Base-by-base conservation (phyloP, 2,888 invertebrate genomes). In the Lapara coniferarum region DNA sequence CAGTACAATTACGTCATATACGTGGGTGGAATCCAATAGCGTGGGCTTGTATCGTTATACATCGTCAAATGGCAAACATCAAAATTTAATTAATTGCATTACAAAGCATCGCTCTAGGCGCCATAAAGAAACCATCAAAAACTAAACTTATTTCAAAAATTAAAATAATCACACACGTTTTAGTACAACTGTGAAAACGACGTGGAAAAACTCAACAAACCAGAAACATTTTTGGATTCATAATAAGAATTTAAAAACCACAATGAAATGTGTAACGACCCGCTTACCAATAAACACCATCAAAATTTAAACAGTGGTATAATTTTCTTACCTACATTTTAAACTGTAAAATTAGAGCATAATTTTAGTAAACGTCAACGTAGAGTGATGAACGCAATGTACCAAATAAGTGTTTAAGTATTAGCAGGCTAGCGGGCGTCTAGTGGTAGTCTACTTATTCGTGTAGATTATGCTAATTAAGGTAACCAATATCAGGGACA, bases 21-120 rank as follows among this genome's bases (percentile, higher is more conserved):
- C 19, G 69, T 69, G 51, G 49, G 58, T 58, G 19, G 44, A 51
- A 66, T 66, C 66, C 66, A 57, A 69, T 57, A 57, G 66, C 63
- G 63, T 63, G 19, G 63, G 46, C 5, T 63, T 19, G 7, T 63
- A 49, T 19, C 16, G 46, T 25, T 13, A 63, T 63, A 49, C 12
- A 49, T 46, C 10, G 46, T 12, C 63, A 46, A 55, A 63, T 63
- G 49, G 19, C 63, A 16, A 16, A 63, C 19, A 46, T 10, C 6
- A 19, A 63, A 46, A 49, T 49, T 63, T 25, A 19, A 44, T 46
- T 46, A 49, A 63, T 13, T 13, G 2, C 19, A 6, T 2, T 44
- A n/a, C 57, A 44, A 10, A 44, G 44, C n/a, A n/a, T 59, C 44
- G 59, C 16, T 44, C n/a, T n/a, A 44, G 16, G 44, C n/a, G 44